Conservation (phyloP, 2,113 vertebrate genomes). For the Chrysochloris asiatica region DNA sequence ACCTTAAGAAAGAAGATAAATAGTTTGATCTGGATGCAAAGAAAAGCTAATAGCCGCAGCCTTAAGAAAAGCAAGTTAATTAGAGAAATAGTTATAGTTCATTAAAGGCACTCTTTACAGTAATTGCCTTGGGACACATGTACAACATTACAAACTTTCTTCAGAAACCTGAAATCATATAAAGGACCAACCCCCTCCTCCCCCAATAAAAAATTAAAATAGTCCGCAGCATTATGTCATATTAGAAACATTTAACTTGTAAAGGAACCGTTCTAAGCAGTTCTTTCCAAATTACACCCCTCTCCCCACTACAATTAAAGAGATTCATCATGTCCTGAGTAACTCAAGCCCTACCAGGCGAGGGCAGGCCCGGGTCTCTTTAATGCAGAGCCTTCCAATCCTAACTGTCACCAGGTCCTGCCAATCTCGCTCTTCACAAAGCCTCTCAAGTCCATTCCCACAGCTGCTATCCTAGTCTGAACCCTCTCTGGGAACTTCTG, state of each 20-base stretch:
- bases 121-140: slow-evolving; percentile 49
- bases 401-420: slow-evolving; percentile 42
- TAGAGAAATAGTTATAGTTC: slow-evolving; percentile 57
- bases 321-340: slow-evolving; percentile 34
- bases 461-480: background rate
- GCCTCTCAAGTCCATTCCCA: slow-evolving; percentile 29
- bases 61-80: slow-evolving; percentile 58
- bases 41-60: slow-evolving; percentile 25
- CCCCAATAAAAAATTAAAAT: background rate
- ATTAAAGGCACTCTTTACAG: slow-evolving; percentile 18
- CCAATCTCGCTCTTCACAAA: background rate
- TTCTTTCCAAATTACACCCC: slow-evolving; percentile 51
- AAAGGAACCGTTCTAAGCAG: slow-evolving; percentile 55
- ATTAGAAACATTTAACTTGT: slow-evolving; percentile 59
- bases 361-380: slow-evolving; percentile 76
- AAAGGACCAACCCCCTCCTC: background rate
- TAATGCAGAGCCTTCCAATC: slow-evolving; percentile 53
- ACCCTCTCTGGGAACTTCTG: slow-evolving; percentile 30
- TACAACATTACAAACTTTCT: slow-evolving; percentile 37
- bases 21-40: slow-evolving; percentile 7
- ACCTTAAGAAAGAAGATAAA: background rate
- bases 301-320: slow-evolving; percentile 30
- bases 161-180: slow-evolving; percentile 23
- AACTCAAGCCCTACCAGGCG: slow-evolving; percentile 69
- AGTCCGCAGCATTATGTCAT: slow-evolving; percentile 49